A percentile compares a stretch with the other conserved stretches of the same genome.
These are phyloP conservation scores for Pseudochirops cupreus DNA, from an alignment of 2,797 vertebrate species.

Conservation along the genomic window DNA sequence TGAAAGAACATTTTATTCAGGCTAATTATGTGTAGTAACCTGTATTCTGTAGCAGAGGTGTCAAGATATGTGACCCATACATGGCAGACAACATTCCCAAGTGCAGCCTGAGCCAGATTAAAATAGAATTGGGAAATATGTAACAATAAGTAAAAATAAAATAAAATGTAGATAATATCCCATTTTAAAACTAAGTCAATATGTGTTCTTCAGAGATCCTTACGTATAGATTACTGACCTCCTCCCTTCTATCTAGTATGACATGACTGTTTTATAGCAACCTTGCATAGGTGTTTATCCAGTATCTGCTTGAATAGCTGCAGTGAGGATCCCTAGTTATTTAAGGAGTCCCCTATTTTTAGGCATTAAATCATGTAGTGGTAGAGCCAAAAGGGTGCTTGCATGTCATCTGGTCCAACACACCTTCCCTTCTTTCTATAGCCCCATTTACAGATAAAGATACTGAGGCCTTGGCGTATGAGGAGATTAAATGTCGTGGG, in stretches of 20 bases:
- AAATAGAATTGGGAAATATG: not conserved
- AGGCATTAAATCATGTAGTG: not conserved
- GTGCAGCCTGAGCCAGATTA: not conserved
- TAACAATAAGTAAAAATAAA: not conserved
- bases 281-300: not conserved
- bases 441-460: not conserved
- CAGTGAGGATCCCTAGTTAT: not conserved
- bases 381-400: not conserved
- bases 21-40: not conserved
- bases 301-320: not conserved
- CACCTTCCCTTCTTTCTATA: not conserved
- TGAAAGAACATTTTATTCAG: not conserved
- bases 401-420: not conserved
- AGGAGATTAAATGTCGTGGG: not conserved
- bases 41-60: not conserved
- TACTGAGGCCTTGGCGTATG: not conserved
- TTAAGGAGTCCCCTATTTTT: not conserved
- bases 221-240: not conserved
- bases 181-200: not conserved
- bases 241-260: not conserved
- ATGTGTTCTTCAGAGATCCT: not conserved
- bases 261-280: not conserved
- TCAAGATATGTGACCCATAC: not conserved
- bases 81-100: not conserved
- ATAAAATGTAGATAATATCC: not conserved